Base-by-base conservation (phyloP, 2,888 invertebrate species). In the Eupelmus urozonus region DNA sequence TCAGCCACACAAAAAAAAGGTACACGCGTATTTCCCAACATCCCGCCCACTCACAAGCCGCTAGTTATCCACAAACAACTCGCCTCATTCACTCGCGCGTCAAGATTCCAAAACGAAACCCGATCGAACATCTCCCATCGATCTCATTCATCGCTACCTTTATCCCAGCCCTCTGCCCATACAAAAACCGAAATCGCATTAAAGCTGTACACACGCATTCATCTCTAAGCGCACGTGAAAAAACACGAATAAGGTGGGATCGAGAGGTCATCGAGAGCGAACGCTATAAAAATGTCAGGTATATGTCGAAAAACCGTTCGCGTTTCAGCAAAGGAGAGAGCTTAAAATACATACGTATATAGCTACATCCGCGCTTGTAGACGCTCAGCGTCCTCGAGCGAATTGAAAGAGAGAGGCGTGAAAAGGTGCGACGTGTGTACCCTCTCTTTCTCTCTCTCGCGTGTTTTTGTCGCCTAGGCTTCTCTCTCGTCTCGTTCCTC, bases 401-500 rank as follows among this genome's bases (percentile, higher is more conserved):
- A 73, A 78, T 70, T 73, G 29, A 72, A 73, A 67, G 27, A 23
- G 45, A 80, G 27, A 23, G 45, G 81, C 40, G 45, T 67, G 53
- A 86, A 87, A 85, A 55, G 86, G 82, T 82, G 84, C 76, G 81
- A 83, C 57, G 66, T 66, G 59, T 83, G 84, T 78, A n/a, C n/a
- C 18, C 27, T 59, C 42, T 20, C 25, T 20, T 34, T n/a, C 63
- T 51, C 34, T 63, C 53, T 62, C 29, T 23, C 34, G 45, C 13
- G 45, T 53, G 11, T 53, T 67, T 53, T 63, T 63, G 63, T 34
- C 62, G 67, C 45, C 79, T 70, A 45, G 79, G 77, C 59, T 65
- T 20, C 57, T 69, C 55, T 55, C 13, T 45, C 59, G 42, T 53
- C 27, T 45, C 69, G 27, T 13, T 59, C 67, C n/a, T n/a, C n/a